Conservation (phyloP, 2,888 invertebrate genomes). For the Campaea margaritaria region DNA sequence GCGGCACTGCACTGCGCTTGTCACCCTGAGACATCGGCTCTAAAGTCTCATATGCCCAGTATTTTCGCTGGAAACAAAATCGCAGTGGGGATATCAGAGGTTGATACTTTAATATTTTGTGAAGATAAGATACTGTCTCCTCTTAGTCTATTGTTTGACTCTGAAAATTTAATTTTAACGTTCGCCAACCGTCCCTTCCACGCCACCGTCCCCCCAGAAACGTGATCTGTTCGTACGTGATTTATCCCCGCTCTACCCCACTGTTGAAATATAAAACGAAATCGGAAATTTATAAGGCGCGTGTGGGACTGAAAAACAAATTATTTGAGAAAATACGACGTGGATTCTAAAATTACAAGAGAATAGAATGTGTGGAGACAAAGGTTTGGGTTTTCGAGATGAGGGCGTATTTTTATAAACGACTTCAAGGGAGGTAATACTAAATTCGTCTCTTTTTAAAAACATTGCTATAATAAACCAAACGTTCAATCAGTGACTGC, state of each 20-base stretch:
- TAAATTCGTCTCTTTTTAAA: too few species aligned
- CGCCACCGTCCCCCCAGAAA: constrained; percentile 43
- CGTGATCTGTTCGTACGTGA: constrained; percentile 57
- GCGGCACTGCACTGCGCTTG: too few species aligned
- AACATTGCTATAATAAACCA: too few species aligned
- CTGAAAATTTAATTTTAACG: constrained; percentile 61
- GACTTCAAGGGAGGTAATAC: too few species aligned
- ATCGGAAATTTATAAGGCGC: constrained; percentile 40
- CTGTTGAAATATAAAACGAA: constrained; percentile 42
- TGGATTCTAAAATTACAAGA: constrained; percentile 7
- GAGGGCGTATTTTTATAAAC: background rate
- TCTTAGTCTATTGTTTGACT: constrained; percentile 17
- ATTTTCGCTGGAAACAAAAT: too few species aligned
- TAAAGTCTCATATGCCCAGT: too few species aligned
- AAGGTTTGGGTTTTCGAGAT: background rate
- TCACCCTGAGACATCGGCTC: too few species aligned
- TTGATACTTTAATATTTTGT: background rate
- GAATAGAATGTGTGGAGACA: background rate
- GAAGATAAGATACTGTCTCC: constrained; percentile 25
- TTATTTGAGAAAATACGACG: constrained; percentile 28
- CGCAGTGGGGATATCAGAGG: too few species aligned
- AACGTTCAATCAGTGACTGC: too few species aligned
- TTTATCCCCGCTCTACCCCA: constrained; percentile 44
- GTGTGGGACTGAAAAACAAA: constrained; percentile 35
- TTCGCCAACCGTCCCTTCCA: constrained; percentile 42